Conservation (phyloP, 2,888 invertebrate genomes). For the Mantis religiosa region DNA sequence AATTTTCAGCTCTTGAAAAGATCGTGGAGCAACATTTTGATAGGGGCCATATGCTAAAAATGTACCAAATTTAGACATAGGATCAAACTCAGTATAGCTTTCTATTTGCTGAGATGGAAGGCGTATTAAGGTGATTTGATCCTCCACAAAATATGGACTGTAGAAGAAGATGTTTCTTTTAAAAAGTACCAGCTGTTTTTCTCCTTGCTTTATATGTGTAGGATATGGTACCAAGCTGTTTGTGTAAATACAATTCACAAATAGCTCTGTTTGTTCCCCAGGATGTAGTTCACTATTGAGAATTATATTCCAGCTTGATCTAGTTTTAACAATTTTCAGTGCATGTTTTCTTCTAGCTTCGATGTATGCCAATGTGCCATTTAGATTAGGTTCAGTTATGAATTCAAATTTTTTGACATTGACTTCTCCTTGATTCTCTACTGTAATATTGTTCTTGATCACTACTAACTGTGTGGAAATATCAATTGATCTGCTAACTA, state of each 20-base stretch:
- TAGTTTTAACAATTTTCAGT: neutral
- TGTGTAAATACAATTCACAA: neutral
- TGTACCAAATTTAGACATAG: neutral
- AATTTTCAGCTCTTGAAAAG: neutral
- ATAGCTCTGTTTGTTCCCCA: neutral
- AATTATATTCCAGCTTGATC: neutral
- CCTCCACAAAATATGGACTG: neutral
- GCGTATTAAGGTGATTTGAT: neutral
- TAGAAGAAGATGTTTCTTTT: neutral
- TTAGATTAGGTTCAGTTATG: neutral
- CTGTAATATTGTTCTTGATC: neutral
- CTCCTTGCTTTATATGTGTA: neutral
- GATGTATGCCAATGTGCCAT: neutral
- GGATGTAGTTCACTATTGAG: neutral
- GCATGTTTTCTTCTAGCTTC: neutral
- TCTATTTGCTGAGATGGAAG: neutral
- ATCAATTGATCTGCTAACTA: neutral
- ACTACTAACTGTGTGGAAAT: neutral
- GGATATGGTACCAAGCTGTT: neutral
- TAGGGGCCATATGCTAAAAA: neutral
- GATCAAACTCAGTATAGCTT: neutral
- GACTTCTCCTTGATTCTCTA: neutral
- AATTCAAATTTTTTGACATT: neutral
- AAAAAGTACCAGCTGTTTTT: neutral
- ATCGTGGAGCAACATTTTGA: neutral